Conservation (phyloP, 2,888 invertebrate genomes). For the Abscondita cerata region DNA sequence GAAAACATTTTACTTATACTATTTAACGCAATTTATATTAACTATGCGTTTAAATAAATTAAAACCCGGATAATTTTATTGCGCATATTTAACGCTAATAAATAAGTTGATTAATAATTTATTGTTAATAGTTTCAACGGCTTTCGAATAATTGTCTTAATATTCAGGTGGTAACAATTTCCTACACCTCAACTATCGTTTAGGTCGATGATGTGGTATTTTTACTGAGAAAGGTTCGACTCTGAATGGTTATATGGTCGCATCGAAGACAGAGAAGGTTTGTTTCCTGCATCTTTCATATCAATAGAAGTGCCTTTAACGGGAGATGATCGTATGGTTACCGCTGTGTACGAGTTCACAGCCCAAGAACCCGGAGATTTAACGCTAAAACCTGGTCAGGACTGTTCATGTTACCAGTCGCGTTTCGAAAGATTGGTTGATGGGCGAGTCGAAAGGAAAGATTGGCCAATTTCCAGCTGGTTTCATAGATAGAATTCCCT, state of each 20-base stretch:
- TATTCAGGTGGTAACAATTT: no score
- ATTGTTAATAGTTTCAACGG: slow-evolving; percentile 46
- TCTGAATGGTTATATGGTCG: slow-evolving; percentile 83
- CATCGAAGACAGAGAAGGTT: slow-evolving; percentile 69
- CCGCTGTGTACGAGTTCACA: slow-evolving; percentile 76
- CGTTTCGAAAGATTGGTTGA: slow-evolving; percentile 80
- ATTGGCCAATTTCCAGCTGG: slow-evolving; percentile 82
- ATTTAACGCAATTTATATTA: no score
- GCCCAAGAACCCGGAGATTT: slow-evolving; percentile 59
- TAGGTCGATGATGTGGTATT: slow-evolving; percentile 77
- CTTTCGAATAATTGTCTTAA: no score
- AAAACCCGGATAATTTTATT: no score
- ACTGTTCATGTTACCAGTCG: slow-evolving; percentile 70
- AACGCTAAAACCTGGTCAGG: slow-evolving; percentile 54
- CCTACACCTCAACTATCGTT: no score
- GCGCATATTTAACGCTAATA: no score
- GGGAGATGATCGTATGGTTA: slow-evolving; percentile 60
- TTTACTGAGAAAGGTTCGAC: slow-evolving; percentile 73
- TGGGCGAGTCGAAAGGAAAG: slow-evolving; percentile 71
- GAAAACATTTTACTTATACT: no score
- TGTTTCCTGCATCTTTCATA: slow-evolving; percentile 84
- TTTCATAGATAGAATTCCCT: slow-evolving; percentile 71
- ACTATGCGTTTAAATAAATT: no score
- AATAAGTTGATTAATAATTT: no score
- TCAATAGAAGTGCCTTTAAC: slow-evolving; percentile 75